These are phyloP conservation scores for Chaetops frenatus DNA, from an alignment of 2,113 vertebrate species.

Conservation along the genomic window DNA sequence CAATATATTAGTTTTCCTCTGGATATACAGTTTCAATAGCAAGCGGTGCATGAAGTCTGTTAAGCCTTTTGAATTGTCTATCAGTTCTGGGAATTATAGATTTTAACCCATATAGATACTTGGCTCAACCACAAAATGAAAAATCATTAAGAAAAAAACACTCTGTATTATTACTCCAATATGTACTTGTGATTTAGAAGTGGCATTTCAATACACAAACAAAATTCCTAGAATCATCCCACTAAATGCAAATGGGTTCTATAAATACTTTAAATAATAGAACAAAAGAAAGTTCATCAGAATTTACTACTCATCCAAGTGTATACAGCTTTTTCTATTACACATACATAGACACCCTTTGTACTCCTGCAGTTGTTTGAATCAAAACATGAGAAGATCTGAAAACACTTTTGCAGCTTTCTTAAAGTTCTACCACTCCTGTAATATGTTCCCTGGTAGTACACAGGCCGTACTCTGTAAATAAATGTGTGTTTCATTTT, in stretches of 20 bases:
- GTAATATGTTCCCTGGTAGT: neutral
- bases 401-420: conserved; percentile 1
- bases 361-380: conserved; percentile 2
- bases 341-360: neutral
- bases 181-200: conserved; percentile 1
- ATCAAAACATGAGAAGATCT: conserved; percentile 14
- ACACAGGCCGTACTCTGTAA: neutral
- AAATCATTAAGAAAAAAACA: conserved; percentile 59
- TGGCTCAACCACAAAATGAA: conserved; percentile 56
- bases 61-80: conserved; percentile 64
- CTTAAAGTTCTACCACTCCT: neutral
- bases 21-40: conserved; percentile 46
- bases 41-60: conserved; percentile 51
- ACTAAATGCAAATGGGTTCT: conserved; percentile 17
- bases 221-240: conserved; percentile 5
- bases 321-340: conserved; percentile 11
- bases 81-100: conserved; percentile 65
- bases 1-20: conserved; percentile 58
- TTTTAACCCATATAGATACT: conserved; percentile 67
- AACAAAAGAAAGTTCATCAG: neutral
- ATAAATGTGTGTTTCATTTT: conserved; percentile 56
- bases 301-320: conserved; percentile 10
- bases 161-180: conserved; percentile 44
- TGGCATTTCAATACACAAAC: conserved; percentile 36
- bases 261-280: conserved; percentile 24